phyloP scores from a whole-genome alignment of 2,797 vertebrate species.

The Echeneis naucrates region DNA sequence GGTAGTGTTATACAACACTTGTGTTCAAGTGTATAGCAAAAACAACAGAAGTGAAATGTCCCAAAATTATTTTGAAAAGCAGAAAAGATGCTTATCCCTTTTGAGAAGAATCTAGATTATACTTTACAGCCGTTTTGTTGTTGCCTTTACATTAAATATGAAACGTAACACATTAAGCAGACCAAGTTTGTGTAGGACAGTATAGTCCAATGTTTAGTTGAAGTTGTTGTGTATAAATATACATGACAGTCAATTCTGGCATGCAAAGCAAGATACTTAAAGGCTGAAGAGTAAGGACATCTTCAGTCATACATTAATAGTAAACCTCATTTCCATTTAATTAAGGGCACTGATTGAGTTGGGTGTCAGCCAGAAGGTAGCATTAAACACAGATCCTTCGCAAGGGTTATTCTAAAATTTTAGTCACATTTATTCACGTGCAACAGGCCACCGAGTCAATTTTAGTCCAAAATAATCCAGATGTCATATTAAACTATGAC shows the following conservation, averaged over 20 bases:
- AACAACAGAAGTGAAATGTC: not conserved
- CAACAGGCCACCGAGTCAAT: not conserved
- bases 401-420: not conserved
- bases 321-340: not conserved
- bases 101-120: too few species aligned
- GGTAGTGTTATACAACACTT: too few species aligned
- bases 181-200: not conserved
- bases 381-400: constrained; percentile 2
- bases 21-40: too few species aligned
- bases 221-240: not conserved
- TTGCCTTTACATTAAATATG: not conserved
- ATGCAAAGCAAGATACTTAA: not conserved
- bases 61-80: too few species aligned
- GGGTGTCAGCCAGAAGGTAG: not conserved
- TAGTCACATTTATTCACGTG: not conserved
- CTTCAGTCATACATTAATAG: not conserved
- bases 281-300: not conserved
- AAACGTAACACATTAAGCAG: not conserved
- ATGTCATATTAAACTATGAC: too few species aligned
- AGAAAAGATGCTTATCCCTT: too few species aligned
- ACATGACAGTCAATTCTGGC: not conserved
- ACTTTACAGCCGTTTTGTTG: not conserved
- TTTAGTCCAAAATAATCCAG: not conserved
- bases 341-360: not conserved
- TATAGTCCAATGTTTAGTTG: not conserved